Evolutionary conservation across 2,888 invertebrate species (phyloP), one percentile per base, ranked within the genome.

Genomic region (Protophormia terraenovae): DNA sequence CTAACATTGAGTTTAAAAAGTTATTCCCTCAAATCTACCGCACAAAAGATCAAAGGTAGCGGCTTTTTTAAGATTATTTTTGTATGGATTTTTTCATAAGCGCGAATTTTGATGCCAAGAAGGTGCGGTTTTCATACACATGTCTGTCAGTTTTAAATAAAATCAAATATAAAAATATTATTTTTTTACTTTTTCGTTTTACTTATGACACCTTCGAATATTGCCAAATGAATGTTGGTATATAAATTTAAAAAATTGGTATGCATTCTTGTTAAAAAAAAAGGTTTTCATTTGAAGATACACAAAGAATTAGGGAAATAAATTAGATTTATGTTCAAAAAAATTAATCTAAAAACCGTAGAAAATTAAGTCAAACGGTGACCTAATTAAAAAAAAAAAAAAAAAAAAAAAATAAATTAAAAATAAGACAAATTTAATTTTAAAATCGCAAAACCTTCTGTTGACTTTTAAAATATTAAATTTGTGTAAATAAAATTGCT

Each of bases 61-160:
- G 76, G n/a, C 69, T 50, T 38, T n/a, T n/a, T 62, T 3, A 16
- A 66, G 53, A 75, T 67, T 60, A 66, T 73, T 79, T 64, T 79
- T 53, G 5, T 78, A 27, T 27, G n/a, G 8, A n/a, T n/a, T 45
- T 27, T 8, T 7, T 32, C 19, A 3, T 8, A 29, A 35, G 14
- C 19, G 35, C 66, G 45, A 66, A 27, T 79, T n/a, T 38, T 67
- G 32, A 6, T 53, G 24, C n/a, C 32, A 60, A 50, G 62, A 81
- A 76, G 82, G 75, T 82, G 82, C 32, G 82, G 82, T 69, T 69
- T 53, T 71, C 64, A 55, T 64, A 76, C 45, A 71, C 69, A 45
- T 45, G 35, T 53, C 62, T 55, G 82, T 71, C 82, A 76, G 82
- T 76, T 82, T 82, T n/a, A 53, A 76, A 62, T 32, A 69, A 82